Evolutionary conservation across 2,113 vertebrate species (phyloP).

Genomic region (Malurus cyaneus): DNA sequence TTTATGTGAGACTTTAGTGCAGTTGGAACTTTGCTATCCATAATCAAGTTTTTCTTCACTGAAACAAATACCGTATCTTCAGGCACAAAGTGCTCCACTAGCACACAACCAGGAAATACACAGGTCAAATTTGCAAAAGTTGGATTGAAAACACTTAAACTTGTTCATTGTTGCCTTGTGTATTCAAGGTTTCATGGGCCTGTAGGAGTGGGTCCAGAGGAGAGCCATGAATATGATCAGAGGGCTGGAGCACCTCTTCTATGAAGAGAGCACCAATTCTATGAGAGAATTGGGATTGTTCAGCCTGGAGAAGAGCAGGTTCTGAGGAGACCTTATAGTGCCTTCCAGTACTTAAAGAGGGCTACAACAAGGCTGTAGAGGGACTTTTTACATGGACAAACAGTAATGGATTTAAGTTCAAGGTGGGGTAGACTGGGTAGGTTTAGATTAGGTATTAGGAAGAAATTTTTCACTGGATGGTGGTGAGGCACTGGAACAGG

Average conservation of each 20-base stretch:
- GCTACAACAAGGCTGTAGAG: background rate
- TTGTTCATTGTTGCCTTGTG: background rate
- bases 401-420: background rate
- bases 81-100: background rate
- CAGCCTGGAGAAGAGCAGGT: background rate
- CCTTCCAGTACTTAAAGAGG: background rate
- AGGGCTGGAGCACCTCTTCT: background rate
- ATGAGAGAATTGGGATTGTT: background rate
- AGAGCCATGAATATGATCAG: background rate
- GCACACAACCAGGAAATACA: background rate
- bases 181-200: background rate
- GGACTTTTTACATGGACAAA: background rate
- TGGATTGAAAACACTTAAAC: background rate
- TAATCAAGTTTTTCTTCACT: background rate
- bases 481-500: background rate
- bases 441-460: background rate
- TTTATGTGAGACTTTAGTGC: background rate
- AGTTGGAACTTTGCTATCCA: background rate
- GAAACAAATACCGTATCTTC: background rate
- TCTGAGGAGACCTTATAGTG: background rate
- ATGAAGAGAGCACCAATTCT: background rate
- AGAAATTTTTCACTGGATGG: background rate
- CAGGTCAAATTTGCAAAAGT: background rate
- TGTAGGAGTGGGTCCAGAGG: background rate
- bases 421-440: background rate